A percentile compares a stretch with the other conserved stretches of the same genome.
phyloP scores from a whole-genome alignment of 2,113 vertebrate species.

The Podarcis cretensis region DNA sequence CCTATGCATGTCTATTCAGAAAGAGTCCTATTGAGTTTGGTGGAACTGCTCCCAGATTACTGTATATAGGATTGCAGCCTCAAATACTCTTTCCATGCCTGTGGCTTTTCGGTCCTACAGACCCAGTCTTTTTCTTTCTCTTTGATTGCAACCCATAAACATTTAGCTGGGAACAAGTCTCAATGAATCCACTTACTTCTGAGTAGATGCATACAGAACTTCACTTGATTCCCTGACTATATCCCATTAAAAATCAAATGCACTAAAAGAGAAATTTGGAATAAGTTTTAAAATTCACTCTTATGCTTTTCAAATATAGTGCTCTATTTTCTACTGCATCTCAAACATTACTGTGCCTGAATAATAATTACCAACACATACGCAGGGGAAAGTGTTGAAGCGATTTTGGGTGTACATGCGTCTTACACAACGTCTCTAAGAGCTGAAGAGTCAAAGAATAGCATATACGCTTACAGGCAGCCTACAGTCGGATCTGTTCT shows the following conservation, averaged over 20 bases:
- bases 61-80: not conserved
- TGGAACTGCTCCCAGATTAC: not conserved
- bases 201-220: no score
- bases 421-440: not conserved
- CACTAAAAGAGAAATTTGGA: not conserved
- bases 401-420: no score
- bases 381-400: not conserved
- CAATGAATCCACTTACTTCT: no score
- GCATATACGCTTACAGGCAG: not conserved
- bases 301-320: not conserved
- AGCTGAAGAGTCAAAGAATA: not conserved
- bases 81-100: constrained; percentile 2
- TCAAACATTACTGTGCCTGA: not conserved
- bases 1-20: not conserved
- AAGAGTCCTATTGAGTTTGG: not conserved
- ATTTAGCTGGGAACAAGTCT: no score
- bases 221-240: not conserved
- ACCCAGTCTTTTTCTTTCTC: constrained; percentile 10
- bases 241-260: not conserved
- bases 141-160: not conserved
- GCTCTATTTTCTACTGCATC: not conserved
- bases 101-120: not conserved
- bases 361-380: not conserved
- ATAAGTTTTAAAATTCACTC: not conserved
- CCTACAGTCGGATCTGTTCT: not conserved